Evolutionary conservation across 2,113 vertebrate species (phyloP).

Genomic region (Cervus canadensis): DNA sequence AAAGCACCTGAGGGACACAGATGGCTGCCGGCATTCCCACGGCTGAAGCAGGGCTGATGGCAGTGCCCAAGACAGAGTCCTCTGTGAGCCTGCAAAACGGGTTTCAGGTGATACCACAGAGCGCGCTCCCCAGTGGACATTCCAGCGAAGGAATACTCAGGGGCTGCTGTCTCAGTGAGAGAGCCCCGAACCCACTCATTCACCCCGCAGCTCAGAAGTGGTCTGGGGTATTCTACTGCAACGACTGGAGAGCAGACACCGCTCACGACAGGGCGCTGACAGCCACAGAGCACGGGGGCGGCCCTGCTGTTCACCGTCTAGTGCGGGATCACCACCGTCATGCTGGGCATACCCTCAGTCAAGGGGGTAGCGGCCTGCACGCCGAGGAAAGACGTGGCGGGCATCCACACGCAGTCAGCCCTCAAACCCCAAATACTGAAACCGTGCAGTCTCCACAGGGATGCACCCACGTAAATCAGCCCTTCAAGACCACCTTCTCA

Average conservation of each 20-base stretch:
- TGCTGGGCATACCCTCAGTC: background rate
- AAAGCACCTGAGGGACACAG: background rate
- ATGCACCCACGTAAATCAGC: background rate
- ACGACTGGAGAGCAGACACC: background rate
- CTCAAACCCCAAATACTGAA: background rate
- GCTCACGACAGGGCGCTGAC: fast-evolving
- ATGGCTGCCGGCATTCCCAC: background rate
- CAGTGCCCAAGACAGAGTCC: background rate
- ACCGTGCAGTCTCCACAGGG: too few relatives aligned
- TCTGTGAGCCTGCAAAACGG: background rate
- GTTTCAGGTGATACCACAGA: background rate
- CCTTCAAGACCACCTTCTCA: background rate
- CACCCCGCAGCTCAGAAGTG: background rate
- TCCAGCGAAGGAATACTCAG: background rate
- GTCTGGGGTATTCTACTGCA: background rate
- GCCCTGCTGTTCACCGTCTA: background rate
- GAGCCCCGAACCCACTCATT: background rate
- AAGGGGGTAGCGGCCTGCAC: background rate
- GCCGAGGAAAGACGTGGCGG: background rate
- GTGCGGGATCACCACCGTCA: background rate
- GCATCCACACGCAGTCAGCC: background rate
- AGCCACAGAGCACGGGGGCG: background rate
- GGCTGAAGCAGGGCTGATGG: background rate
- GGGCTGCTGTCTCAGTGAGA: background rate
- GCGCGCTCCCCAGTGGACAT: background rate